Conservation (phyloP, 2,113 vertebrate genomes). For the Arothron firmamentum region DNA sequence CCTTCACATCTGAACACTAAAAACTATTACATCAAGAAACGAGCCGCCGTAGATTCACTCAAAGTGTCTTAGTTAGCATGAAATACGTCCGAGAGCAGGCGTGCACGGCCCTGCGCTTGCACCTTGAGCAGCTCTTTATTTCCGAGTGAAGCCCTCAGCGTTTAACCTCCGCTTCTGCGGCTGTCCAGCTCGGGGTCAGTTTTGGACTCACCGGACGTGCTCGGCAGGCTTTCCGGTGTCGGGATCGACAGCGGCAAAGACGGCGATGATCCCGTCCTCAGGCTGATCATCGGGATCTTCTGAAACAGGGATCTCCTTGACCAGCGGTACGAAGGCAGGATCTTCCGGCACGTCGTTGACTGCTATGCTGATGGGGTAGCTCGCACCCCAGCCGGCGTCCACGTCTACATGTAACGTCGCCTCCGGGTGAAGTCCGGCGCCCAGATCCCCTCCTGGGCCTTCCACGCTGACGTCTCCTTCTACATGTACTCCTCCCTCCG, state of each 20-base stretch:
- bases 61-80: too few relatives aligned
- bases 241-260: slow-evolving; percentile 76
- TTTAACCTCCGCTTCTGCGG: too few relatives aligned
- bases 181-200: too few relatives aligned
- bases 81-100: too few relatives aligned
- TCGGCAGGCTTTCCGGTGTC: slow-evolving; percentile 82
- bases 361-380: slow-evolving; percentile 70
- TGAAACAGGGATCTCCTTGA: slow-evolving; percentile 65
- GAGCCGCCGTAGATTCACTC: too few relatives aligned
- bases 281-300: slow-evolving; percentile 56
- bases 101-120: too few relatives aligned
- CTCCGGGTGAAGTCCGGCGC: slow-evolving; percentile 11
- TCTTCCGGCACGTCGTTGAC: slow-evolving; percentile 81
- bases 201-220: slow-evolving; percentile 81
- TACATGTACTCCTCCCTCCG: neutral
- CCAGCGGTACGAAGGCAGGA: slow-evolving; percentile 74
- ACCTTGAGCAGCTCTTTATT: too few relatives aligned
- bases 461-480: neutral
- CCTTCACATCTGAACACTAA: too few relatives aligned
- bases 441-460: slow-evolving; percentile 1
- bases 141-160: too few relatives aligned
- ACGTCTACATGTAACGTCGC: slow-evolving; percentile 4
- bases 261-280: slow-evolving; percentile 66
- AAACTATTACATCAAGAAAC: too few relatives aligned
- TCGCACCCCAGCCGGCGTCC: slow-evolving; percentile 34